phyloP scores from a whole-genome alignment of 2,797 vertebrate species.

The Chaenodraco wilsoni region DNA sequence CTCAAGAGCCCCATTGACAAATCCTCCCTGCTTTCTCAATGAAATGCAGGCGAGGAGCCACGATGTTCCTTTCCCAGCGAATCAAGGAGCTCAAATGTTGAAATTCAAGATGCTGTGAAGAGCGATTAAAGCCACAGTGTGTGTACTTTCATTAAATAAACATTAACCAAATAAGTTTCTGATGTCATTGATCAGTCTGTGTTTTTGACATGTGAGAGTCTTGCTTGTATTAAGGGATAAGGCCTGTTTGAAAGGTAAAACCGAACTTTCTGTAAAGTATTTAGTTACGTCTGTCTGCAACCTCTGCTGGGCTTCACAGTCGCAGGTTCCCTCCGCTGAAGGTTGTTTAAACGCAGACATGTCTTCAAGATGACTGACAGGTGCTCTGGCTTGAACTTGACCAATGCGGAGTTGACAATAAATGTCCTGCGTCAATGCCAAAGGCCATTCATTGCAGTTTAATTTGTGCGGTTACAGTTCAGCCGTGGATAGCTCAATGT shows the following conservation, averaged over 20 bases:
- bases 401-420: constrained; percentile 9
- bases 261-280: background rate
- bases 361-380: constrained; percentile 24
- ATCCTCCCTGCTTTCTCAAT: constrained; percentile 73
- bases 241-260: background rate
- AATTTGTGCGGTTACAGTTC: background rate
- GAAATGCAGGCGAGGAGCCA: constrained; percentile 60
- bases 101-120: constrained; percentile 45
- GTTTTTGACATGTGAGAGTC: background rate
- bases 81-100: constrained; percentile 42
- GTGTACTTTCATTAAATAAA: constrained; percentile 10
- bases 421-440: constrained; percentile 18
- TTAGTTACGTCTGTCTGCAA: background rate
- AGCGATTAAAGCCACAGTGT: constrained; percentile 21
- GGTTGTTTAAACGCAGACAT: constrained; percentile 25
- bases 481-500: background rate
- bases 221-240: background rate
- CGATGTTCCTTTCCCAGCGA: constrained; percentile 62
- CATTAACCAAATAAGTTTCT: background rate
- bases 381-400: constrained; percentile 31
- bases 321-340: constrained; percentile 10
- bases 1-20: constrained; percentile 79
- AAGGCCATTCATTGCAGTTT: background rate
- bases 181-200: background rate
- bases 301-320: constrained; percentile 5